These are phyloP conservation scores for Agrochola macilenta DNA, from an alignment of 2,888 invertebrate genomes.

Conservation along the genomic window DNA sequence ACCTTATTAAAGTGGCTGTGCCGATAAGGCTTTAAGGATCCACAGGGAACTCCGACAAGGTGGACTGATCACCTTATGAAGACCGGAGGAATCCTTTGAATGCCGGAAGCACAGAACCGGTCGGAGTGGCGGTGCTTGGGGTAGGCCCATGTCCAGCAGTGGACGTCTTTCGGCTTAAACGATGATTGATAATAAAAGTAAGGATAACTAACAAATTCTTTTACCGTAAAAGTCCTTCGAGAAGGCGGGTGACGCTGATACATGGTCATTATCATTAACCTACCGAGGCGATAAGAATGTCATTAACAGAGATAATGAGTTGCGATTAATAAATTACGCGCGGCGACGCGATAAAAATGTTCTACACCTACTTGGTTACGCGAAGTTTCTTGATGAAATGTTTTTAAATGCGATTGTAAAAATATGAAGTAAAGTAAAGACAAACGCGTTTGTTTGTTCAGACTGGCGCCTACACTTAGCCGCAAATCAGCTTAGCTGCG, in stretches of 20 bases:
- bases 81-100: too few species aligned
- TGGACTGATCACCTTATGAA: too few species aligned
- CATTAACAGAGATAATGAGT: conserved; percentile 72
- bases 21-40: not conserved
- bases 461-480: not conserved
- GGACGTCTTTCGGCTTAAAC: too few species aligned
- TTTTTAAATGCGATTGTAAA: not conserved
- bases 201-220: conserved; percentile 28
- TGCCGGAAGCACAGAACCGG: too few species aligned
- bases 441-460: not conserved
- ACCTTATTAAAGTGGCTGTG: not conserved
- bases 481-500: not conserved
- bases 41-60: too few species aligned
- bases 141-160: too few species aligned
- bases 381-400: not conserved
- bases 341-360: conserved; percentile 56
- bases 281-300: conserved; percentile 71
- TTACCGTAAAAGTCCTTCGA: conserved; percentile 28
- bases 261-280: conserved; percentile 71
- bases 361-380: conserved; percentile 23
- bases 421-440: not conserved
- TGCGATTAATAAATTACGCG: conserved; percentile 64
- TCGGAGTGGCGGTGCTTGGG: too few species aligned
- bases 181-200: not conserved
- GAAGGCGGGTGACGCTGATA: conserved; percentile 46